Base-by-base conservation (phyloP, 2,888 invertebrate species). In the Periphyllus acericola region DNA sequence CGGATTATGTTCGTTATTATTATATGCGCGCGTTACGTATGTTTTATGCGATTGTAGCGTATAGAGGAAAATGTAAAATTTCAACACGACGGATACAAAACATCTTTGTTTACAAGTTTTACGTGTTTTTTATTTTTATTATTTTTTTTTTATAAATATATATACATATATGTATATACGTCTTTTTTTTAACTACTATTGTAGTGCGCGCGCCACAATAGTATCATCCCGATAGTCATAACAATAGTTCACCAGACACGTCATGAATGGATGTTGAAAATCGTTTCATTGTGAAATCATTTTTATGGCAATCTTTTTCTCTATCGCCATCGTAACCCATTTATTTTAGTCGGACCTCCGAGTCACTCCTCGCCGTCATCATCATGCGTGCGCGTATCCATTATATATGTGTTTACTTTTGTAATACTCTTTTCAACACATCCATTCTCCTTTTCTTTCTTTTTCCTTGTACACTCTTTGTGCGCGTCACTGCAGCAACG, bases 261-360 rank as follows among this genome's bases (percentile, higher is more conserved):
- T 60, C 60, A 60, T 86, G 86, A 86, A 86, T 86, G 86, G 86
- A 80, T 80, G 86, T 86, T 60, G 79, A 80, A 80, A 86, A 86
- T 80, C 86, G 79, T 86, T 80, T 86, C 79, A 72, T 86, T 86
- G 86, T 86, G 79, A 86, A 86, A 86, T 86, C 79, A 60, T 86
- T 86, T 80, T 86, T 86, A 80, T 86, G 72, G 72, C 86, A 80
- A 86, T 86, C 86, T 80, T 86, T 74, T 80, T 80, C 79, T 72
- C 80, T 80, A 80, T 80, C 72, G 34, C 79, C 72, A n/a, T 72
- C 34, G 72, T 86, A 86, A 86, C 86, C 78, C 79, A 55, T 86
- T 86, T 86, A 72, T 80, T 86, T 79, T 66, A 21, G 79, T 86
- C 46, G 71, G 71, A 71, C 79, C 79, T 79, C 79, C 79, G 79